Evolutionary conservation across 2,113 vertebrate genomes (phyloP).

Genomic region (Cryptotis parvus): DNA sequence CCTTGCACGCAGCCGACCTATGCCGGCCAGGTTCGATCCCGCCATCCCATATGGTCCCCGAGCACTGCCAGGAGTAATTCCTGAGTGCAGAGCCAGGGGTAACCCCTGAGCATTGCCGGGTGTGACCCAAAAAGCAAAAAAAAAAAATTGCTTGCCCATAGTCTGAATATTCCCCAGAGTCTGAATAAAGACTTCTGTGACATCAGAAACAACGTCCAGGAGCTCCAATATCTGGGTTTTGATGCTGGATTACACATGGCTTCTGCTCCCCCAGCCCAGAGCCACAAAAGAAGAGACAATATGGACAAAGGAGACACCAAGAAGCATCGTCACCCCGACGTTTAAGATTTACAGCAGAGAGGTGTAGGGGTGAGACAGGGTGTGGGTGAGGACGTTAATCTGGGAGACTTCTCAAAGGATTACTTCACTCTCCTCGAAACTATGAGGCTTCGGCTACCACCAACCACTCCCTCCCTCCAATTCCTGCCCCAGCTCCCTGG

Average conservation of each 20-base stretch:
- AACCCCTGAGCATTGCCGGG: too few relatives aligned
- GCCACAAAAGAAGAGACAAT: neutral
- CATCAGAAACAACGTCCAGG: neutral
- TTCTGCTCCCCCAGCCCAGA: neutral
- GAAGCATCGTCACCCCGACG: neutral
- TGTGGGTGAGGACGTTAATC: neutral
- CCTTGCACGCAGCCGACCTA: too few relatives aligned
- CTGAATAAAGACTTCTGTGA: too few relatives aligned
- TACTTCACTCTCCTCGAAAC: constrained; percentile 57
- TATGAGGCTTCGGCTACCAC: neutral
- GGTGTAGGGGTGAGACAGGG: neutral
- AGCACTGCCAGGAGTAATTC: too few relatives aligned
- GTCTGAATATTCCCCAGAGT: too few relatives aligned
- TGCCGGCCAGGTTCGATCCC: too few relatives aligned
- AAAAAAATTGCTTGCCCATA: neutral
- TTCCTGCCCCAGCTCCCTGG: neutral
- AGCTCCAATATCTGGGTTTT: neutral
- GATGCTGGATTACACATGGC: too few relatives aligned
- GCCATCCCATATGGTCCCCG: too few relatives aligned
- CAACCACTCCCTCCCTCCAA: constrained; percentile 42
- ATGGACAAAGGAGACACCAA: neutral
- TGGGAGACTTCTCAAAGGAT: neutral
- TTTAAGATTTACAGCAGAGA: neutral
- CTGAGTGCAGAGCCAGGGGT: too few relatives aligned
- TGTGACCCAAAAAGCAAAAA: too few relatives aligned